These are phyloP conservation scores for Entosphenus tridentatus DNA, from an alignment of 2,113 vertebrate species.

Conservation along the genomic window DNA sequence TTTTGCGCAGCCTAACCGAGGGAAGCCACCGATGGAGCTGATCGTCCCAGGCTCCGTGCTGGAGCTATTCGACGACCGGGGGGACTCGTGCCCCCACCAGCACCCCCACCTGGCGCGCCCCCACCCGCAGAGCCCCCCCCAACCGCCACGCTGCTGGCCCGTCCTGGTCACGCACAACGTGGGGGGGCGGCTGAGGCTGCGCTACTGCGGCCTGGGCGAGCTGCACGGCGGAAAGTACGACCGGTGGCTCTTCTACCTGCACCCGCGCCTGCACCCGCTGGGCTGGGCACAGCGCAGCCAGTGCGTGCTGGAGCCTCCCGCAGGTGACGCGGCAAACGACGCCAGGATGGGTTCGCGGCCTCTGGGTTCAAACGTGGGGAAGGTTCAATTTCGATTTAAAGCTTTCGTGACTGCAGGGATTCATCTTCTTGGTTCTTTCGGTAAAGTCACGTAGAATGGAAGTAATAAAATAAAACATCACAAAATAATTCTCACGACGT, in stretches of 20 bases:
- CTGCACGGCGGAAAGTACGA: slow-evolving; percentile 25
- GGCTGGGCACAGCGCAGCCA: slow-evolving; percentile 62
- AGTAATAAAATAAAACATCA: no score
- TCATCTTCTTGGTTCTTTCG: no score
- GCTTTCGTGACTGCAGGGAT: no score
- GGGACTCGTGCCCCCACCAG: no score
- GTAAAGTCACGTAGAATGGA: no score
- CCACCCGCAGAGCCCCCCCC: slow-evolving; percentile 24
- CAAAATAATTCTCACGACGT: no score
- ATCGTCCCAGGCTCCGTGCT: slow-evolving; percentile 52
- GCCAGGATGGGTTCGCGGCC: no score
- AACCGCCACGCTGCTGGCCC: slow-evolving; percentile 43
- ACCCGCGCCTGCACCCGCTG: slow-evolving; percentile 62
- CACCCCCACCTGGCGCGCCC: no score
- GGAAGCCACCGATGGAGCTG: slow-evolving; percentile 66
- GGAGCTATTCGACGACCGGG: slow-evolving; percentile 24
- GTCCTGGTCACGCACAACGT: slow-evolving; percentile 62
- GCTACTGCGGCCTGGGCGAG: slow-evolving; percentile 44
- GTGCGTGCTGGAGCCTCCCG: slow-evolving; percentile 45
- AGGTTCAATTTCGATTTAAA: no score
- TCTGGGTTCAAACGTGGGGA: no score
- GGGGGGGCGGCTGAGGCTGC: slow-evolving; percentile 54
- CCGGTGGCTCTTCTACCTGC: slow-evolving; percentile 68
- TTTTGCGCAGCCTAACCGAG: slow-evolving; percentile 43
- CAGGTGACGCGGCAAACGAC: slow-evolving; percentile 24